phyloP scores from a whole-genome alignment of 2,888 invertebrate genomes.

The Nomada hirtipes region DNA sequence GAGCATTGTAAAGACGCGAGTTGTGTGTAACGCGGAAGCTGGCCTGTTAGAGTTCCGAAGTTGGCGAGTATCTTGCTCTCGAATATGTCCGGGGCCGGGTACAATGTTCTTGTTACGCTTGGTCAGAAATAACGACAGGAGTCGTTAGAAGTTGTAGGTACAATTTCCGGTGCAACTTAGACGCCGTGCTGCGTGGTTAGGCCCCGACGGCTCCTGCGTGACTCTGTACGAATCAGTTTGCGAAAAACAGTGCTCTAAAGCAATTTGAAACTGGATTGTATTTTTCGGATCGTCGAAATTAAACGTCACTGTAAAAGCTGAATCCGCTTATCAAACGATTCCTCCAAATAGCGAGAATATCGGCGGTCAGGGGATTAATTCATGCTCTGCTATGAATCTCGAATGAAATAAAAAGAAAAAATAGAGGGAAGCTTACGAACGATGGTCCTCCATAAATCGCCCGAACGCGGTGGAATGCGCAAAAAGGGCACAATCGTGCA shows the following conservation, averaged over 20 bases:
- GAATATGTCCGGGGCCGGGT: slow-evolving; percentile 42
- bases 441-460: slow-evolving; percentile 46
- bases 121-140: slow-evolving; percentile 60
- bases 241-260: background rate
- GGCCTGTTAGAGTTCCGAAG: slow-evolving; percentile 51
- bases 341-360: slow-evolving; percentile 1
- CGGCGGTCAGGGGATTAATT: slow-evolving; percentile 31
- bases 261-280: background rate
- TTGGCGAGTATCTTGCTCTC: slow-evolving; percentile 54
- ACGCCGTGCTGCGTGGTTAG: slow-evolving; percentile 16
- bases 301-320: background rate
- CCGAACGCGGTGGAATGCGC: slow-evolving; percentile 12
- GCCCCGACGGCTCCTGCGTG: background rate
- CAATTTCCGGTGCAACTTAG: slow-evolving; percentile 51
- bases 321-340: slow-evolving; percentile 17
- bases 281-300: background rate
- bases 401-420: slow-evolving; percentile 1
- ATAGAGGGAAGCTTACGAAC: background rate
- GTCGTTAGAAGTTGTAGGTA: slow-evolving; percentile 59
- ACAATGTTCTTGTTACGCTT: slow-evolving; percentile 54
- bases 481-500: slow-evolving; percentile 54
- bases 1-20: slow-evolving; percentile 36
- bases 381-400: slow-evolving; percentile 27
- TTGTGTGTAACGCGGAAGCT: slow-evolving; percentile 29
- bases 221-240: slow-evolving; percentile 28